Evolutionary conservation across 2,888 invertebrate species (phyloP).

Genomic region (Caenorhabditis imperialis): DNA sequence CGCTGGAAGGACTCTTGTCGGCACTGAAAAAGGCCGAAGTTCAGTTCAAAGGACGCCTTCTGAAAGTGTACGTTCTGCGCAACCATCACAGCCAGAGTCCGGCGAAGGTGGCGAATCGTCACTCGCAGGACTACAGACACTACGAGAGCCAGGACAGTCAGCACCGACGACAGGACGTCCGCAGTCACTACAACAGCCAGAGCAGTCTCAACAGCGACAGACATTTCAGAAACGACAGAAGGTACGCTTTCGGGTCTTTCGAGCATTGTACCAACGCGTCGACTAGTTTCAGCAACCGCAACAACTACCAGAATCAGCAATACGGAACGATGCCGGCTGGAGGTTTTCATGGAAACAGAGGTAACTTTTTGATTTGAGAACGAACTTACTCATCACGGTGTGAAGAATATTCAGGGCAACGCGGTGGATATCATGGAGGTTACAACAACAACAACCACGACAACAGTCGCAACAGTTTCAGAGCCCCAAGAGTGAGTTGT

Average conservation of each 20-base stretch:
- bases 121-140: conserved; percentile 15
- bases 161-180: background rate
- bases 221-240: conserved; percentile 4
- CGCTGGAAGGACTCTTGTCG: conserved; percentile 7
- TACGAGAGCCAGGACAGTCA: conserved; percentile 27
- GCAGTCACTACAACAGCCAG: conserved; percentile 48
- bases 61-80: conserved; percentile 36
- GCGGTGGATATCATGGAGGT: conserved; percentile 9
- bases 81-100: conserved; percentile 19
- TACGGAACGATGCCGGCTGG: conserved; percentile 53
- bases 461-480: conserved; percentile 39
- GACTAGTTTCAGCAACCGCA: conserved; percentile 6
- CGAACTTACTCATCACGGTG: background rate
- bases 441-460: conserved; percentile 29
- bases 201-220: conserved; percentile 45
- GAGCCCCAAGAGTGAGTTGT: conserved; percentile 13
- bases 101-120: conserved; percentile 13
- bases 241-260: background rate
- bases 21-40: conserved; percentile 18
- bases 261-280: background rate
- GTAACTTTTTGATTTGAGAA: background rate
- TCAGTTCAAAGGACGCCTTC: conserved; percentile 31
- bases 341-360: conserved; percentile 32
- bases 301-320: conserved; percentile 20
- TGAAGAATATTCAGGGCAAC: conserved; percentile 33